A percentile compares a stretch with the other conserved stretches of the same genome.
Evolutionary conservation across 2,888 invertebrate species (phyloP).

Genomic region (Xestia xanthographa): DNA sequence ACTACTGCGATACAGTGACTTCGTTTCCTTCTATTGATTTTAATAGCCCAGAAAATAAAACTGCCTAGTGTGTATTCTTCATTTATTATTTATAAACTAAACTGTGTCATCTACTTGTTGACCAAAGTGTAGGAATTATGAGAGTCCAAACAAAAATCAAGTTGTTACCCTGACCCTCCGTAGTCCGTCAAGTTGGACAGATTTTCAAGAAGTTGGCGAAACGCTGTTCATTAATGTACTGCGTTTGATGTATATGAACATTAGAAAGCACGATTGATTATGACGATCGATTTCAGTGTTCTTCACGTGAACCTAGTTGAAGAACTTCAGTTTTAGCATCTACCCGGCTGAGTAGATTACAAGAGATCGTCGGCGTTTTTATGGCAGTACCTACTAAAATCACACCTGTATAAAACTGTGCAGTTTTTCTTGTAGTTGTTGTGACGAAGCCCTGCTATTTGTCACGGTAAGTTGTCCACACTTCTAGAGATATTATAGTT

Average conservation of each 20-base stretch:
- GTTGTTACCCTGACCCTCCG: constrained; percentile 46
- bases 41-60: constrained; percentile 66
- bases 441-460: constrained; percentile 25
- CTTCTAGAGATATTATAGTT: background rate
- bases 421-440: constrained; percentile 9
- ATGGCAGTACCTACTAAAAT: constrained; percentile 18
- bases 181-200: constrained; percentile 23
- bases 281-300: constrained; percentile 55
- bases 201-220: constrained; percentile 36
- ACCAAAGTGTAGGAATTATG: constrained; percentile 52
- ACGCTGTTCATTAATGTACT: constrained; percentile 33
- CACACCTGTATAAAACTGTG: constrained; percentile 17
- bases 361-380: constrained; percentile 44
- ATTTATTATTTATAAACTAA: constrained; percentile 37
- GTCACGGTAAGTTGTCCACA: constrained; percentile 48
- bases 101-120: constrained; percentile 30
- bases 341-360: constrained; percentile 29
- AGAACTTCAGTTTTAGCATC: constrained; percentile 21
- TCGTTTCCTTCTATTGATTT: constrained; percentile 78
- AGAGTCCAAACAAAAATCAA: constrained; percentile 46
- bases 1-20: constrained; percentile 48
- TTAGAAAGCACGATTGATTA: constrained; percentile 53
- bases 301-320: constrained; percentile 44
- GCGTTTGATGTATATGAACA: constrained; percentile 31
- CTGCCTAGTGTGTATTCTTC: constrained; percentile 57